These are phyloP conservation scores for Gallinago media DNA, from an alignment of 2,113 vertebrate genomes.

Conservation along the genomic window DNA sequence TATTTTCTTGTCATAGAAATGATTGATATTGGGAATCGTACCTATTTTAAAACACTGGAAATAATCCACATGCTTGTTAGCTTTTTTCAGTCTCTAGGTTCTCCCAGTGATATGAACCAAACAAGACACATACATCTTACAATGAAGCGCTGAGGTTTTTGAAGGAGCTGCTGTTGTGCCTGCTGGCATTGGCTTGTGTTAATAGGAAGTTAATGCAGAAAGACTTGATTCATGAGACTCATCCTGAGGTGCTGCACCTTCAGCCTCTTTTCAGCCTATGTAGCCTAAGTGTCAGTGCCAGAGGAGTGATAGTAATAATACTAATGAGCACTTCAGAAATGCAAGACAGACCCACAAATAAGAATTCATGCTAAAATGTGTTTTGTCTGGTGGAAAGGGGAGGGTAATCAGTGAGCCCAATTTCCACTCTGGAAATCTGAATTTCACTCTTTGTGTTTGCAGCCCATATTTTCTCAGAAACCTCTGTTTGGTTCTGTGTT, in stretches of 20 bases:
- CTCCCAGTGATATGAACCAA: neutral
- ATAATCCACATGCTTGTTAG: neutral
- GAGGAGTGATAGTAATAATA: neutral
- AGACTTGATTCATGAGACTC: neutral
- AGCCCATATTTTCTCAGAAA: neutral
- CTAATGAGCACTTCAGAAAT: neutral
- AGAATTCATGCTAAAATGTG: neutral
- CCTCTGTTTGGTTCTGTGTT: neutral
- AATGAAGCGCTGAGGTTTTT: neutral
- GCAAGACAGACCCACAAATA: neutral
- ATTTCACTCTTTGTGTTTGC: neutral
- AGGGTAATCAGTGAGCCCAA: neutral
- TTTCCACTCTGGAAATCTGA: neutral
- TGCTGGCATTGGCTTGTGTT: neutral
- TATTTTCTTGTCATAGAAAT: neutral
- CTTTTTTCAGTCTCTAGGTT: neutral
- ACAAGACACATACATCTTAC: neutral
- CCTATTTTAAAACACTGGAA: neutral
- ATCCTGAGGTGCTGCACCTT: neutral
- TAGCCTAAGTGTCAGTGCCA: neutral
- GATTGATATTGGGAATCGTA: neutral
- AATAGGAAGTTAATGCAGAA: neutral
- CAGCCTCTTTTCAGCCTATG: neutral
- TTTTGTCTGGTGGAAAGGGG: neutral
- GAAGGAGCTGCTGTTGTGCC: fast-evolving